These are phyloP conservation scores for Ectropis crepuscularia DNA, from an alignment of 2,888 invertebrate species.

Conservation along the genomic window DNA sequence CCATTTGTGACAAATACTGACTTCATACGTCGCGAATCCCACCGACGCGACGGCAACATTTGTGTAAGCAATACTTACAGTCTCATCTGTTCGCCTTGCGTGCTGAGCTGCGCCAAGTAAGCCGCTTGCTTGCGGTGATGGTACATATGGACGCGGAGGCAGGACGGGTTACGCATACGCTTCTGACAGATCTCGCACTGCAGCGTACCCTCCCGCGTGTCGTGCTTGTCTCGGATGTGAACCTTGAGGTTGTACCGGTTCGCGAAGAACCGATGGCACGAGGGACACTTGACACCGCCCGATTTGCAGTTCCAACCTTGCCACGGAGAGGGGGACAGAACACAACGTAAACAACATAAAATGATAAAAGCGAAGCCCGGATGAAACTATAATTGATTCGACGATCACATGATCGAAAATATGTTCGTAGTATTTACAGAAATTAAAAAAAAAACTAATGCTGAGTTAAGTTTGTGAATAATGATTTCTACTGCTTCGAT, in stretches of 20 bases:
- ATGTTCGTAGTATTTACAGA: background rate
- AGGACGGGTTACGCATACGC: constrained; percentile 86
- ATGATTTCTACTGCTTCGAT: constrained; percentile 9
- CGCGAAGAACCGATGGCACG: constrained; percentile 86
- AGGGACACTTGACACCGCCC: constrained; percentile 86
- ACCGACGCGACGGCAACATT: background rate
- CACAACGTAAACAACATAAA: constrained; percentile 20
- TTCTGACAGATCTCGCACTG: constrained; percentile 89
- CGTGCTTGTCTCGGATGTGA: constrained; percentile 89
- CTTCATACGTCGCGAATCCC: background rate
- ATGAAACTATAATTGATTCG: background rate
- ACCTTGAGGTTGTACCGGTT: constrained; percentile 89
- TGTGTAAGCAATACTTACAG: constrained; percentile 50
- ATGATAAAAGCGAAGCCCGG: constrained; percentile 11
- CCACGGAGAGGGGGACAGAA: constrained; percentile 8
- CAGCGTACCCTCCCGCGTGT: constrained; percentile 86
- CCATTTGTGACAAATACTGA: too few species aligned
- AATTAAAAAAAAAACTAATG: background rate
- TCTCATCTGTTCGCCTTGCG: constrained; percentile 65
- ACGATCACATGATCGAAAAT: background rate
- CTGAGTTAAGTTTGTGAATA: constrained; percentile 5
- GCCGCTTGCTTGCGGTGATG: constrained; percentile 86
- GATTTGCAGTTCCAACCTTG: constrained; percentile 79
- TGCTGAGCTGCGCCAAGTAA: constrained; percentile 70
- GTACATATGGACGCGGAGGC: constrained; percentile 87